Evolutionary conservation across 1,140 invertebrate species (phyloP), one percentile per base, ranked within the genome.

Genomic region (Artemia franciscana): DNA sequence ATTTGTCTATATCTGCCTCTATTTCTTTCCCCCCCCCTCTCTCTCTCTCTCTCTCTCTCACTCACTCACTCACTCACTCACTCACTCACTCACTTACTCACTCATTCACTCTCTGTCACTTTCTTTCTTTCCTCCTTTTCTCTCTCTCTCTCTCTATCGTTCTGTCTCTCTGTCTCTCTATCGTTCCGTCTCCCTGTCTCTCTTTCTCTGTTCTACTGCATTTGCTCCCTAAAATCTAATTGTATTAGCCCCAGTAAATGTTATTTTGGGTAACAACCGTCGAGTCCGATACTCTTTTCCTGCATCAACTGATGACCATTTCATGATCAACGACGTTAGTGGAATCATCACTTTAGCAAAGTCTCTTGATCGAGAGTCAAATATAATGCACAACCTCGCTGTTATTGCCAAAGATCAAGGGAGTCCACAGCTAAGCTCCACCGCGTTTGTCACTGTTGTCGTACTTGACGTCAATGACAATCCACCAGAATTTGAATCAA

Each of bases 381-480:
- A 81, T 67, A 83, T 85, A 0, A 78, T 83, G 70, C 94, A 92
- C 71, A 88, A 88, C 69, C 74, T 95, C 2, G 82, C 83, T 0
- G 76, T 94, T 15, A 65, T 64, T 67, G 90, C 88, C 0, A 71
- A 78, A 7, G 90, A 94, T 74, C 80, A 80, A 63, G 88, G 88
- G 0, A 77, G 74, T 0, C 86, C 86, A 1, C 80, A 78, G 59
- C 67, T 86, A 24, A 80, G 77, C 7, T 77, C 77, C 25, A 70
- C 77, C 0, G 76, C 79, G 1, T 71, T 70, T 23, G 67, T 85
- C 2, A 74, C 78, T 4, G 78, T 85, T 1, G 79, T 80, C 66
- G 80, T 85, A 5, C 77, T 85, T 66, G 86, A 93, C 72, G 85
- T 92, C 28, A 93, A 93, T 71, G 89, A 93, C 72, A 93, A 93